A percentile compares a stretch with the other conserved stretches of the same genome.
These are phyloP conservation scores for Deilephila porcellus DNA, from an alignment of 2,888 invertebrate species.

Conservation along the genomic window DNA sequence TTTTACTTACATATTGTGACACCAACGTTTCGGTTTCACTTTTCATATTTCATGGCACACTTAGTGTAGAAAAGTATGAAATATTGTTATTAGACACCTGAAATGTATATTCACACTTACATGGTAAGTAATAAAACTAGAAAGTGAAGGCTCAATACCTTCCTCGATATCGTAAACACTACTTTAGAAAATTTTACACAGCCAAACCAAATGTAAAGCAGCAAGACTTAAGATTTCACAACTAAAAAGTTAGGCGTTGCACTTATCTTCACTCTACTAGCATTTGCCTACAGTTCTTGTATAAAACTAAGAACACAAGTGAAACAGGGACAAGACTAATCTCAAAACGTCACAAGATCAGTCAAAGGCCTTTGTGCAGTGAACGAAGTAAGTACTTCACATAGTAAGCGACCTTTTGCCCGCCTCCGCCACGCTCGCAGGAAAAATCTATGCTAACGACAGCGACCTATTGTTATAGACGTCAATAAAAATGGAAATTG, in stretches of 20 bases:
- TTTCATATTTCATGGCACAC: not conserved
- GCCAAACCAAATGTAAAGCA: too few relatives aligned
- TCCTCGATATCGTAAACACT: too few relatives aligned
- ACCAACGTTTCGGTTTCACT: not conserved
- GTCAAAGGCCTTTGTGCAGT: conserved; percentile 57
- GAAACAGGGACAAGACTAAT: conserved; percentile 19
- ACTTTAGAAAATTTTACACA: too few relatives aligned
- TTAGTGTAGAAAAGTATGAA: too few relatives aligned
- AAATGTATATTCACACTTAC: too few relatives aligned
- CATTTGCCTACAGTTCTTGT: not conserved
- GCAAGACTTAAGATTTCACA: too few relatives aligned
- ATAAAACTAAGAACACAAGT: conserved; percentile 1
- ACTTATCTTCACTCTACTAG: not conserved
- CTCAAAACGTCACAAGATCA: conserved; percentile 27
- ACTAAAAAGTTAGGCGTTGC: too few relatives aligned
- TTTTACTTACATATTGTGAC: not conserved
- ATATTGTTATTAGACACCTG: too few relatives aligned
- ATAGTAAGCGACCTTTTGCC: conserved; percentile 58
- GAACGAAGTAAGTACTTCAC: conserved; percentile 62
- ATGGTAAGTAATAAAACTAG: too few relatives aligned
- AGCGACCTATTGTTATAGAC: conserved; percentile 41
- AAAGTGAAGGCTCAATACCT: too few relatives aligned
- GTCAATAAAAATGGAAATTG: conserved; percentile 29
- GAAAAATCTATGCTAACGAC: conserved; percentile 55
- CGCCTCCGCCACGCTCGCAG: conserved; percentile 48